Base-by-base conservation (phyloP, 2,113 vertebrate species). In the Amblyornis subalaris region DNA sequence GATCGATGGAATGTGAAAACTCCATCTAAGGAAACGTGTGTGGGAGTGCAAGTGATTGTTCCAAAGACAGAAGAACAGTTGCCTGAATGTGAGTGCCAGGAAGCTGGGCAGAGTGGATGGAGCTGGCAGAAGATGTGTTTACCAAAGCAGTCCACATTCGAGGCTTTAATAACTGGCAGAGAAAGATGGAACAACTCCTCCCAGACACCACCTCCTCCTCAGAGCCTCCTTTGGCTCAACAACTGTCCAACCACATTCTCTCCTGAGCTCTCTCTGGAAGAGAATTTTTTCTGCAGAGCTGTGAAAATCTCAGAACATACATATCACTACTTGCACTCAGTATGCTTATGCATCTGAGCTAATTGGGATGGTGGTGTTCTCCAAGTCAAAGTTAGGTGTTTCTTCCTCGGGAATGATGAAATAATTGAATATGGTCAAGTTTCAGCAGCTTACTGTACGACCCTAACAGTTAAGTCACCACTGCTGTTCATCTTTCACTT, bases 91-190 rank as follows among this genome's bases (percentile, higher is more conserved):
- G 67, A 81, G 29, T 76, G 74, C 87, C 72, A 76, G 85, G 58
- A 85, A 76, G 71, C 91, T 83, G 67, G 67, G 55, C 85, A 93
- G 87, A 92, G 38, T 58, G 66, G 71, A 64, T 88, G 58, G 58
- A 85, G 64, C 67, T 97, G 96, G 95, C 81, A 77, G 60, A 73
- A 85, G 60, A 85, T 51, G n/a, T 89, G 75, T 95, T 96, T 94
- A 91, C 81, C 75, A 64, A 70, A 94, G 89, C 69, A 93, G 78
- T 70, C 71, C 71, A 38, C 9, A 44, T 77, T 62, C 0, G 2
- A 94, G 67, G 50, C 91, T 76, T 95, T 88, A 95, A 21, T 60
- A 90, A 77, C 79, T 95, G 94, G 88, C 96, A 93, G 71, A 80
- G 82, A 51, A 74, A 61, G 51, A 76, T 77, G 75, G 89, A 97